Evolutionary conservation across 2,888 invertebrate species (phyloP).

Genomic region (Stegophylla sp.): DNA sequence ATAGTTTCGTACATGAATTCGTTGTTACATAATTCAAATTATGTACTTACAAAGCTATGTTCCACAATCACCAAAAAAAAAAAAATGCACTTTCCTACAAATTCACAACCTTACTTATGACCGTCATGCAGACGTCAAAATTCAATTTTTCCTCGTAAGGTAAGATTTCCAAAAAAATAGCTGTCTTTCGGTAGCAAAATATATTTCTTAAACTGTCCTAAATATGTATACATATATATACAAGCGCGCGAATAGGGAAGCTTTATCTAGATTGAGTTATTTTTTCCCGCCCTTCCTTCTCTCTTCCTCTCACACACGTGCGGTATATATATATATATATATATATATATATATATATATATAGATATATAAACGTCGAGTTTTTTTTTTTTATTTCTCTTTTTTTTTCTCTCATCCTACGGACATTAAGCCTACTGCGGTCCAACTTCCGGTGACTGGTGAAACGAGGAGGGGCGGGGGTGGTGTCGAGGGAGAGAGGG

Average conservation of each 20-base stretch:
- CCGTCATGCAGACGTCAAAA: too few species aligned
- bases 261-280: conserved; percentile 34
- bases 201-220: conserved; percentile 35
- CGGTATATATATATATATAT: background rate
- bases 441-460: conserved; percentile 58
- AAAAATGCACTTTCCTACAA: too few species aligned
- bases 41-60: too few species aligned
- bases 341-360: background rate
- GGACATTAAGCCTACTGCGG: conserved; percentile 59
- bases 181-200: background rate
- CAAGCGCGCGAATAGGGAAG: background rate
- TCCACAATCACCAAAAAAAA: too few species aligned
- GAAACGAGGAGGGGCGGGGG: conserved; percentile 24
- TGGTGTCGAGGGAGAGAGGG: conserved; percentile 33
- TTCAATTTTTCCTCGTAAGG: too few species aligned
- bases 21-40: too few species aligned
- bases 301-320: conserved; percentile 3
- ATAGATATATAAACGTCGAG: background rate
- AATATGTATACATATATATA: conserved; percentile 1
- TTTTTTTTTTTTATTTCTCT: conserved; percentile 1
- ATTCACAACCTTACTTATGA: too few species aligned
- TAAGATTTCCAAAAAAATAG: too few species aligned
- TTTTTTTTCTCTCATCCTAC: conserved; percentile 55
- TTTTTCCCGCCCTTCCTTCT: conserved; percentile 22
- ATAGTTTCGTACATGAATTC: too few species aligned